Evolutionary conservation across 92 coral and sea anemone species (phyloP).

Genomic region (Plumapathes pennacea): DNA sequence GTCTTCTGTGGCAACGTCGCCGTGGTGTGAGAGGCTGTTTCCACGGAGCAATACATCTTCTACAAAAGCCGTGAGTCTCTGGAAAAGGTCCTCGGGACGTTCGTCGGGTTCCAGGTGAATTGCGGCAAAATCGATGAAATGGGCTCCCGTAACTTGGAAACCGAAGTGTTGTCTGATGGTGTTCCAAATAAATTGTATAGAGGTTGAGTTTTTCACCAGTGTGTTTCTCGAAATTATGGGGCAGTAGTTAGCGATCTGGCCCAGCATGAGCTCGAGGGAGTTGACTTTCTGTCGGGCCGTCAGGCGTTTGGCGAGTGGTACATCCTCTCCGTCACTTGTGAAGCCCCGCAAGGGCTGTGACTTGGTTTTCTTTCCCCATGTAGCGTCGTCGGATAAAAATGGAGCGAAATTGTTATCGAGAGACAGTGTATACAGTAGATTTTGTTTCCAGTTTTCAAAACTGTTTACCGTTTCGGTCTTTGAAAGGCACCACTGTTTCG

Average conservation of each 20-base stretch:
- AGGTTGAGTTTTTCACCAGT: constrained; percentile 23
- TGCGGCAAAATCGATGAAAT: constrained; percentile 22
- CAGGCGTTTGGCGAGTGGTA: constrained; percentile 9
- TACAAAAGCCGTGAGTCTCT: constrained; percentile 30
- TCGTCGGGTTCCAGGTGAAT: constrained; percentile 36
- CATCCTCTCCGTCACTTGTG: constrained; percentile 16
- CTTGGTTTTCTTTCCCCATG: constrained; percentile 25
- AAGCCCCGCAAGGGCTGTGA: constrained; percentile 9
- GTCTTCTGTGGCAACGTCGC: constrained; percentile 1
- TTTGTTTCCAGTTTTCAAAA: constrained; percentile 39
- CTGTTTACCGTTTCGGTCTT: constrained; percentile 26
- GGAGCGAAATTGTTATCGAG: constrained; percentile 23
- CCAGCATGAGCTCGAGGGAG: constrained; percentile 46
- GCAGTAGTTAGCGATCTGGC: constrained; percentile 39
- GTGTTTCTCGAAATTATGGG: constrained; percentile 29
- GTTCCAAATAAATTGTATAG: constrained; percentile 19
- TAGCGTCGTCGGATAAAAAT: constrained; percentile 7
- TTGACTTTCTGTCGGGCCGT: constrained; percentile 36
- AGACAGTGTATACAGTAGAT: constrained; percentile 23
- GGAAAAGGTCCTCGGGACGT: constrained; percentile 29
- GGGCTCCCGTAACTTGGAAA: constrained; percentile 40
- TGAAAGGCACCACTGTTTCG: constrained; percentile 49
- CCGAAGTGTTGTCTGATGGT: constrained; percentile 28
- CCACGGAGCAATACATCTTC: constrained; percentile 11
- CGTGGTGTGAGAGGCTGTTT: constrained; percentile 22